Percentiles rank a stretch among this genome's conserved stretches.
These are phyloP conservation scores for Rhinolophus sinicus DNA, from an alignment of 2,113 vertebrate species.

Conservation along the genomic window DNA sequence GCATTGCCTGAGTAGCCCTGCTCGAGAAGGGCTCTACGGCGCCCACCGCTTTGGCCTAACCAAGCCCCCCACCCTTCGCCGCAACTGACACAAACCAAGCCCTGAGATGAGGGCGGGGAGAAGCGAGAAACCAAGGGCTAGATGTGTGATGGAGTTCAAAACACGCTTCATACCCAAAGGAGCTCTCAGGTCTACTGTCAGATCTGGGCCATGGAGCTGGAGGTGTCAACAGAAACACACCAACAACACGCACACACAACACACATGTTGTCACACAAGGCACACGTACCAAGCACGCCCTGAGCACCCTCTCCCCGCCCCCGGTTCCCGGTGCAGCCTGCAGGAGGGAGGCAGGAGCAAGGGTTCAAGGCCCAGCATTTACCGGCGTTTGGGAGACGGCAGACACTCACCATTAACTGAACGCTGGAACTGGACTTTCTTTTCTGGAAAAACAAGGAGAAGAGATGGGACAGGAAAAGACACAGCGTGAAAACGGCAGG, in stretches of 20 bases:
- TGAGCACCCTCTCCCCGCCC: conserved; percentile 85
- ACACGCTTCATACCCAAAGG: conserved; percentile 60
- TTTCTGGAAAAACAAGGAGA: conserved; percentile 96
- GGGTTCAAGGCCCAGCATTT: conserved; percentile 86
- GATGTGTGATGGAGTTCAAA: conserved; percentile 78
- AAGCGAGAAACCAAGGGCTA: conserved; percentile 84
- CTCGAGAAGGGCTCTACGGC: conserved; percentile 5
- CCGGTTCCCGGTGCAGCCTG: conserved; percentile 79
- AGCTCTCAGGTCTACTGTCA: conserved; percentile 41
- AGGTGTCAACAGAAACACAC: conserved; percentile 86
- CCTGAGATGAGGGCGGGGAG: conserved; percentile 50
- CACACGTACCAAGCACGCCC: conserved; percentile 83
- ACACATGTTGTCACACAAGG: conserved; percentile 75
- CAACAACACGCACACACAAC: conserved; percentile 77
- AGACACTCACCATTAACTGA: conserved; percentile 96
- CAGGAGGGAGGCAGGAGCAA: conserved; percentile 84
- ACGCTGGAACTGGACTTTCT: conserved; percentile 96
- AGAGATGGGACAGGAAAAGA: conserved; percentile 93
- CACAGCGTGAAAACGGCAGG: conserved; percentile 88
- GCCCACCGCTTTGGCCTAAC: conserved; percentile 18
- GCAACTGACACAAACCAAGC: conserved; percentile 43
- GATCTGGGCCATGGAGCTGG: conserved; percentile 80
- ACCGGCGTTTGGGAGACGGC: conserved; percentile 88
- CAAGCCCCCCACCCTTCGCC: conserved; percentile 43
- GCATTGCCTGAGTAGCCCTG: background rate